Evolutionary conservation across 1,140 invertebrate species (phyloP).

Genomic region (Drosophila setifemur): DNA sequence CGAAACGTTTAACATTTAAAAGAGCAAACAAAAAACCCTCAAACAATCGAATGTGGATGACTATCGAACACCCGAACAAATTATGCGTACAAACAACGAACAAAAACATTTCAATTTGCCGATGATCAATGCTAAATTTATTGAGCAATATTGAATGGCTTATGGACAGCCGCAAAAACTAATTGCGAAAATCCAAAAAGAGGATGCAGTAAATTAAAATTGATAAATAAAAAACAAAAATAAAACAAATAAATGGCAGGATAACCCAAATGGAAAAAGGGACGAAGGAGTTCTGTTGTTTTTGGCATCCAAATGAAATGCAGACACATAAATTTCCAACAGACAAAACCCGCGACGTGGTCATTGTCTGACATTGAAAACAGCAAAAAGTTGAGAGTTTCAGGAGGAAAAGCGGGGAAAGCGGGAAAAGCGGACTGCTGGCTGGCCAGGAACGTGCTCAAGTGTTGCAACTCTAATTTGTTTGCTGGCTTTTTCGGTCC

Average conservation of each 20-base stretch:
- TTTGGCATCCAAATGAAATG: conserved; percentile 47
- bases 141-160: conserved; percentile 55
- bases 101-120: conserved; percentile 37
- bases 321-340: conserved; percentile 73
- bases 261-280: no score
- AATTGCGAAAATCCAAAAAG: conserved; percentile 31
- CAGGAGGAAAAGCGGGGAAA: neutral
- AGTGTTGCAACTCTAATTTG: conserved; percentile 44
- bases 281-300: conserved; percentile 17
- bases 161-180: conserved; percentile 23
- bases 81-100: conserved; percentile 5
- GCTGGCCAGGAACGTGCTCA: neutral
- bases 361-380: conserved; percentile 74
- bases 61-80: neutral
- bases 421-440: neutral
- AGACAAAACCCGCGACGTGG: conserved; percentile 45
- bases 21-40: conserved; percentile 4
- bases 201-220: conserved; percentile 23
- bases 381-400: conserved; percentile 42
- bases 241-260: neutral
- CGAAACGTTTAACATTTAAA: conserved; percentile 16
- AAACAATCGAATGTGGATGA: conserved; percentile 9
- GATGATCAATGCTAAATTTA: conserved; percentile 56
- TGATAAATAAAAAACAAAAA: conserved; percentile 1
- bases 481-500: conserved; percentile 25